A percentile compares a stretch with the other conserved stretches of the same genome.
phyloP scores from a whole-genome alignment of 37 sponge, comb jelly and placozoan genomes.

The Agelas oroides region DNA sequence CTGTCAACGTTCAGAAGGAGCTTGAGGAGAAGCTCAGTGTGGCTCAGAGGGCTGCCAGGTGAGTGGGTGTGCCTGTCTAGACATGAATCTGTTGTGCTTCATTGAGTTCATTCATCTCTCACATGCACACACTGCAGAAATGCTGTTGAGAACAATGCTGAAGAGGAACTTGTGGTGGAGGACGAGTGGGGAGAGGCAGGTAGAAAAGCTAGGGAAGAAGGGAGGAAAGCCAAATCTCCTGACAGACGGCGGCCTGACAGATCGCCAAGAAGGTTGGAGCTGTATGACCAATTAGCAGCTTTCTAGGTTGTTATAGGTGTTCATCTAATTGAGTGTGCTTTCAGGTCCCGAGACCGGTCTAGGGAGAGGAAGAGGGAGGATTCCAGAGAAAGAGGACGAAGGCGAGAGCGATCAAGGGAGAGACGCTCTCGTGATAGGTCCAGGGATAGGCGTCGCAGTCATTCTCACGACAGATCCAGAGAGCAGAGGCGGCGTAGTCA shows the following conservation, averaged over 20 bases:
- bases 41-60: conserved; percentile 23
- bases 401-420: conserved; percentile 28
- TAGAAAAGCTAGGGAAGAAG: conserved; percentile 22
- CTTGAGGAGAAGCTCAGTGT: conserved; percentile 61
- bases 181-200: conserved; percentile 61
- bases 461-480: conserved; percentile 21
- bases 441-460: conserved; percentile 27
- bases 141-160: background rate
- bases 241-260: conserved; percentile 8
- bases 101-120: too few relatives aligned
- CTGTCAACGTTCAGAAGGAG: conserved; percentile 78
- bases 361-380: background rate
- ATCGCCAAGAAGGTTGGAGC: background rate
- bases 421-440: conserved; percentile 38
- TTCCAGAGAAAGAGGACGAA: conserved; percentile 9
- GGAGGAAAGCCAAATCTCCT: conserved; percentile 30
- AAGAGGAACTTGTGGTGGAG: conserved; percentile 1
- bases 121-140: too few relatives aligned
- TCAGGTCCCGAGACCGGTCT: background rate
- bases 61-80: too few relatives aligned
- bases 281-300: too few relatives aligned
- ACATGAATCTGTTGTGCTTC: too few relatives aligned
- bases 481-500: conserved; percentile 7
- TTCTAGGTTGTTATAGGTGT: too few relatives aligned
- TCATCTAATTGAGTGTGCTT: background rate